A percentile compares a stretch with the other conserved stretches of the same genome.
Evolutionary conservation across 2,888 invertebrate species (phyloP).

Genomic region (Drosophila koepferae): DNA sequence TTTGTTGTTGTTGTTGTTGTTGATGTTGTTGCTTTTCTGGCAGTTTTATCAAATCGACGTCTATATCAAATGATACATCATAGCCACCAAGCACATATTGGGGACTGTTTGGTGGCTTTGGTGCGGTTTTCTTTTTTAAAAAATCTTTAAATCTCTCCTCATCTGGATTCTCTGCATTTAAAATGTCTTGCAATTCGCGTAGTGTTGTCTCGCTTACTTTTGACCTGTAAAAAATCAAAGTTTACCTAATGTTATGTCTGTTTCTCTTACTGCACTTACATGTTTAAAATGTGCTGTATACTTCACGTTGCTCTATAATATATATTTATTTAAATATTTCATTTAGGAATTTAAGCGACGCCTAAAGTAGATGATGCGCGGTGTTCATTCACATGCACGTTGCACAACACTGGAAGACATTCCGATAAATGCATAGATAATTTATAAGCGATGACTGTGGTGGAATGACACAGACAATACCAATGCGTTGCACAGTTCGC

Average conservation of each 20-base stretch:
- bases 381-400: not conserved
- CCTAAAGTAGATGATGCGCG: not conserved
- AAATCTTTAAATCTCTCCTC: constrained; percentile 25
- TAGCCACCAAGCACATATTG: constrained; percentile 19
- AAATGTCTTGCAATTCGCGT: constrained; percentile 38
- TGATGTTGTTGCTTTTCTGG: constrained; percentile 10
- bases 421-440: constrained; percentile 1
- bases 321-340: not conserved
- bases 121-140: constrained; percentile 20
- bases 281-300: not conserved
- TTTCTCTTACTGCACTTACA: constrained; percentile 14
- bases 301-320: not conserved
- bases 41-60: constrained; percentile 36
- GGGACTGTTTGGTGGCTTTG: not conserved
- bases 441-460: not conserved
- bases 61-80: constrained; percentile 46
- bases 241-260: not conserved
- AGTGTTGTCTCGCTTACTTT: constrained; percentile 29
- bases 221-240: constrained; percentile 14
- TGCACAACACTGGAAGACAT: constrained; percentile 16
- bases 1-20: constrained; percentile 2
- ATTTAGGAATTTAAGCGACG: constrained; percentile 11
- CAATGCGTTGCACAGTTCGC: not conserved
- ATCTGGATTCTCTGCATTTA: constrained; percentile 10
- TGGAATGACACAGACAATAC: constrained; percentile 10